Evolutionary conservation across 2,113 vertebrate genomes (phyloP).

Genomic region (Pogonocichla stellata): DNA sequence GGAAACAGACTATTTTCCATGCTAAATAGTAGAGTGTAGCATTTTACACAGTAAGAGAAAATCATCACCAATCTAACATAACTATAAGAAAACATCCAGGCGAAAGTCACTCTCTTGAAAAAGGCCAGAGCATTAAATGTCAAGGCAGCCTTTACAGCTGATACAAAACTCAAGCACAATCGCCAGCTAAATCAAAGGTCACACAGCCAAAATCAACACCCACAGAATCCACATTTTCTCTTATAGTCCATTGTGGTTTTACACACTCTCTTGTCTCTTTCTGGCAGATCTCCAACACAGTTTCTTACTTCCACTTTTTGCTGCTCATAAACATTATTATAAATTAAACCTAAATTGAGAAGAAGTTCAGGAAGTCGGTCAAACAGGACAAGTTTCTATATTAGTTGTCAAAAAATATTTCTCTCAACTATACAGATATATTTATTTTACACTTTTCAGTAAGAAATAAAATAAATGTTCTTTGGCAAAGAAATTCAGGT

Average conservation of each 20-base stretch:
- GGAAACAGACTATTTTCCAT: neutral
- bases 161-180: accelerated
- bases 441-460: neutral
- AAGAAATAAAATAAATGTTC: neutral
- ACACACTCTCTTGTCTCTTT: neutral
- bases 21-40: accelerated
- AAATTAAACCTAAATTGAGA: neutral
- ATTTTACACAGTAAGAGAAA: neutral
- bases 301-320: neutral
- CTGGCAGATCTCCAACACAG: accelerated
- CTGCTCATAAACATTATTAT: neutral
- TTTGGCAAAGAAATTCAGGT: neutral
- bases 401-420: neutral
- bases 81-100: neutral
- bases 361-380: neutral
- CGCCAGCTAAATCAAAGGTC: neutral
- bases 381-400: neutral
- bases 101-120: neutral
- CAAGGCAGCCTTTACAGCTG: neutral
- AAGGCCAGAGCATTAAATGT: neutral
- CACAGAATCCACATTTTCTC: neutral
- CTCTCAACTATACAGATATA: neutral
- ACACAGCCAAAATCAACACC: neutral
- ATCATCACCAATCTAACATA: neutral
- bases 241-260: neutral